Percentiles rank a stretch among this genome's conserved stretches.
Evolutionary conservation across 2,797 vertebrate species (phyloP).

Genomic region (Moxostoma hubbsi): DNA sequence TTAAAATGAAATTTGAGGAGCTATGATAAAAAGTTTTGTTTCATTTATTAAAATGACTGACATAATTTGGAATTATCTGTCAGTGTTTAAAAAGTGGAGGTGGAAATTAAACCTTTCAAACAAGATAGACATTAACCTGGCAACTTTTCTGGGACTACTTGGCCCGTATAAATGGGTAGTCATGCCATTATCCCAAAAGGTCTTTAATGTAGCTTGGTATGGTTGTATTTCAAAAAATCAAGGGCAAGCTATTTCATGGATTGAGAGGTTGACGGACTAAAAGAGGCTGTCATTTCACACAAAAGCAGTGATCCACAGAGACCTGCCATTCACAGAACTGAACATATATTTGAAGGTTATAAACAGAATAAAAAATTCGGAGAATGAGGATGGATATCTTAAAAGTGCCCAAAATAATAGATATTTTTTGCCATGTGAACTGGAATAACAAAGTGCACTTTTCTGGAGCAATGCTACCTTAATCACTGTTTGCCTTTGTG

Average conservation of each 20-base stretch:
- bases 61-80: too few species aligned
- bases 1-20: too few species aligned
- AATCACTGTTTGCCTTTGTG: constrained; percentile 16
- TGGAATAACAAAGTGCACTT: constrained; percentile 54
- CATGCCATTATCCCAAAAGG: neutral
- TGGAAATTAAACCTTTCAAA: too few species aligned
- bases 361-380: constrained; percentile 33
- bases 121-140: too few species aligned
- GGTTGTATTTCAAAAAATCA: constrained; percentile 30
- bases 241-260: constrained; percentile 43
- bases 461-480: constrained; percentile 28
- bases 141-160: too few species aligned
- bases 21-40: too few species aligned
- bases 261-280: constrained; percentile 44
- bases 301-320: constrained; percentile 58
- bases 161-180: too few species aligned
- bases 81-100: too few species aligned
- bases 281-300: constrained; percentile 55
- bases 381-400: constrained; percentile 33
- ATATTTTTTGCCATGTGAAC: constrained; percentile 33
- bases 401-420: constrained; percentile 30
- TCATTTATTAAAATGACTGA: too few species aligned
- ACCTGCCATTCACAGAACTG: constrained; percentile 59
- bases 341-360: constrained; percentile 53
- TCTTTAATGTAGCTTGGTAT: constrained; percentile 38